Evolutionary conservation across 2,888 invertebrate species (phyloP).

Genomic region (Cenopis cana): DNA sequence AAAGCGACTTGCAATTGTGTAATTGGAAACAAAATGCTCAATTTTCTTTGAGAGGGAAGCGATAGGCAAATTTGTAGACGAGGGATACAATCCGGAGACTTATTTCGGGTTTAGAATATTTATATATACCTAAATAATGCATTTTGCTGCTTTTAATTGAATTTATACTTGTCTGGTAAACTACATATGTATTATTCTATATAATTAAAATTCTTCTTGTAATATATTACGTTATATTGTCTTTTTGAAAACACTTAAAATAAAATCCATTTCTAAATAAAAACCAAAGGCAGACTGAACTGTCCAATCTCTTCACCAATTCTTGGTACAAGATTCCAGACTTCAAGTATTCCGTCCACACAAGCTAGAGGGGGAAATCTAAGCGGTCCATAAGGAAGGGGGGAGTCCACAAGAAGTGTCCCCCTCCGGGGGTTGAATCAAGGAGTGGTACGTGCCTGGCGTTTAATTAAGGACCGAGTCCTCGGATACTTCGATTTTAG

Average conservation of each 20-base stretch:
- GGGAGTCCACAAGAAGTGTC: constrained; percentile 56
- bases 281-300: constrained; percentile 67
- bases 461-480: constrained; percentile 83
- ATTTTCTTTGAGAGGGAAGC: constrained; percentile 62
- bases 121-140: not conserved
- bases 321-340: constrained; percentile 82
- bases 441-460: constrained; percentile 82
- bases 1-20: constrained; percentile 67
- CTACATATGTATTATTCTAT: no score
- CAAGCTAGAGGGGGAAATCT: constrained; percentile 82
- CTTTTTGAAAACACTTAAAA: not conserved
- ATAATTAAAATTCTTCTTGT: not conserved
- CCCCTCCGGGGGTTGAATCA: constrained; percentile 79
- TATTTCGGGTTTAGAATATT: not conserved
- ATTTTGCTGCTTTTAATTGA: no score
- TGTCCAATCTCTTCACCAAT: constrained; percentile 80
- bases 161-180: no score
- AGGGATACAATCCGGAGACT: not conserved
- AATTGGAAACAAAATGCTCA: constrained; percentile 72
- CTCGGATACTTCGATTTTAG: constrained; percentile 82
- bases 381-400: constrained; percentile 83
- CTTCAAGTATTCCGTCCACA: constrained; percentile 82
- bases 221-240: not conserved
- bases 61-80: constrained; percentile 62
- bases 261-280: constrained; percentile 49